phyloP scores from a whole-genome alignment of 2,888 invertebrate species.

The Heliconius cydno region DNA sequence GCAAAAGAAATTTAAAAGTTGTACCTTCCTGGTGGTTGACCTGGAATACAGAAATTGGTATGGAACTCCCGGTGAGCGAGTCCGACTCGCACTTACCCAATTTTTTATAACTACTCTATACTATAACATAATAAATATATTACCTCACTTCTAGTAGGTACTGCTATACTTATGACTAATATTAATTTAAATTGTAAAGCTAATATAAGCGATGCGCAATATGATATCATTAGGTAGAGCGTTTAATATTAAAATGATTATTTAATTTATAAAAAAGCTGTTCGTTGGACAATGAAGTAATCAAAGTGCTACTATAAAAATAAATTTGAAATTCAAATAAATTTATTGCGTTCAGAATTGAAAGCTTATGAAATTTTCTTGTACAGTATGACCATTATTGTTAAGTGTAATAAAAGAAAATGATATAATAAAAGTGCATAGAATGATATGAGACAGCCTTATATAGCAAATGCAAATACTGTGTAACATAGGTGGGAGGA shows the following conservation, averaged over 20 bases:
- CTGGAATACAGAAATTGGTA: no score
- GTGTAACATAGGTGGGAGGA: not conserved
- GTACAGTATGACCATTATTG: no score
- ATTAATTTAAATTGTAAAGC: slow-evolving; percentile 11
- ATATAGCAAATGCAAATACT: slow-evolving; percentile 1
- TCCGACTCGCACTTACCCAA: no score
- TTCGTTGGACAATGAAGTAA: not conserved
- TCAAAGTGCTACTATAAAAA: not conserved
- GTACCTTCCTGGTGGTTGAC: no score
- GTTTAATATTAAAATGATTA: slow-evolving; percentile 50
- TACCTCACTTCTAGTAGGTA: slow-evolving; percentile 12
- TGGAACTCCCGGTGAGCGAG: no score
- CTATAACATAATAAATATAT: slow-evolving; percentile 11
- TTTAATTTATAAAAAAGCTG: slow-evolving; percentile 36
- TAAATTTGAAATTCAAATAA: no score
- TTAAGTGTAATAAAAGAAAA: not conserved
- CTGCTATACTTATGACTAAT: slow-evolving; percentile 33
- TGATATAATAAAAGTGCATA: not conserved
- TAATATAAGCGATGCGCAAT: slow-evolving; percentile 32
- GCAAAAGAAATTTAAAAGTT: no score
- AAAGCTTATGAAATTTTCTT: no score
- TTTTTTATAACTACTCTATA: not conserved
- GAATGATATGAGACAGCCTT: not conserved
- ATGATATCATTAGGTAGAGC: slow-evolving; percentile 51
- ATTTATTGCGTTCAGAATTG: no score